Evolutionary conservation across 1,140 invertebrate genomes (phyloP).

Genomic region (Meloidogyne floridensis): DNA sequence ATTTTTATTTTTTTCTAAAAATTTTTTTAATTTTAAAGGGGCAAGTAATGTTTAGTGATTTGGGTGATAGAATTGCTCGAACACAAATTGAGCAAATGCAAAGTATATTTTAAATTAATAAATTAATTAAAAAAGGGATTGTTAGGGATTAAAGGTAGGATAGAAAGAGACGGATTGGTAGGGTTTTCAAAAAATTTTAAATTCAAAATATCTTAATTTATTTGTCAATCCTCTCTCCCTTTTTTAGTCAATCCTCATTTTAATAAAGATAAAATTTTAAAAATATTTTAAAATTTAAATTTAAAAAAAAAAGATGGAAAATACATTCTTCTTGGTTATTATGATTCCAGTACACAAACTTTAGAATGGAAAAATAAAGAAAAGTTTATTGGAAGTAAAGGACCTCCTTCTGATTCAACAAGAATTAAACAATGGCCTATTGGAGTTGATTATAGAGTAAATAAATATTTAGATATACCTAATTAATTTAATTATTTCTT

Average conservation of each 20-base stretch:
- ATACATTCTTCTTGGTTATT: slow-evolving; percentile 92
- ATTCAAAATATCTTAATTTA: too few relatives aligned
- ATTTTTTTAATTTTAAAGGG: slow-evolving; percentile 68
- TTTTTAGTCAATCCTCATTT: too few relatives aligned
- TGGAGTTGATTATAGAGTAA: slow-evolving; percentile 53
- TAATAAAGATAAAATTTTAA: background rate
- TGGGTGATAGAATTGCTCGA: slow-evolving; percentile 95
- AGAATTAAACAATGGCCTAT: slow-evolving; percentile 55
- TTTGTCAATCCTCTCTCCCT: too few relatives aligned
- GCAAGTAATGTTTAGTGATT: slow-evolving; percentile 72
- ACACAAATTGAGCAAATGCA: slow-evolving; percentile 95
- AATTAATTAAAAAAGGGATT: background rate
- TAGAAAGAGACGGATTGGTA: too few relatives aligned
- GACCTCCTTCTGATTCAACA: slow-evolving; percentile 63
- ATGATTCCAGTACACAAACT: slow-evolving; percentile 90
- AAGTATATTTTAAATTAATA: slow-evolving; percentile 21
- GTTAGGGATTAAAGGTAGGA: too few relatives aligned
- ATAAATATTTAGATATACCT: slow-evolving; percentile 28
- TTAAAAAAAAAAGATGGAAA: slow-evolving; percentile 76
- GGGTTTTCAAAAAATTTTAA: too few relatives aligned
- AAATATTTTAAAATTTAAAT: slow-evolving; percentile 20
- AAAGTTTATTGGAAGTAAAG: slow-evolving; percentile 77
- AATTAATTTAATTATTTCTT: slow-evolving; percentile 1
- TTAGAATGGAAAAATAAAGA: slow-evolving; percentile 87
- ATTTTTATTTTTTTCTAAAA: background rate